Conservation (phyloP, 2,113 vertebrate genomes). For the Colinus virginianus region DNA sequence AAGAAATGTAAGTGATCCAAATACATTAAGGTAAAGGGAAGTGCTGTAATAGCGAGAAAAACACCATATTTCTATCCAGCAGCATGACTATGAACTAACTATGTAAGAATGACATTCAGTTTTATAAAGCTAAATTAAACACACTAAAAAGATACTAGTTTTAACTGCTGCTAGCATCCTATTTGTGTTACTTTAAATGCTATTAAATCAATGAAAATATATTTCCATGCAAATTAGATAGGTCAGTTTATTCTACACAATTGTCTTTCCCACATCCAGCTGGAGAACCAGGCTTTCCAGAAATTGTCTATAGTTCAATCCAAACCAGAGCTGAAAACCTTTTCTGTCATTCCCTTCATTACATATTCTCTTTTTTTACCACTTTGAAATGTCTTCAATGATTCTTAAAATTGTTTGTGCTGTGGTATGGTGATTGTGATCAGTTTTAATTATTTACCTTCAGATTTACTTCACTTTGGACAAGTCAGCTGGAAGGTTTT, state of each 20-base stretch:
- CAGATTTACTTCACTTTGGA: neutral
- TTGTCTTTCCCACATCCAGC: neutral
- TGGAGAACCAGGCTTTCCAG: neutral
- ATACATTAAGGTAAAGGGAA: neutral
- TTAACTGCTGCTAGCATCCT: neutral
- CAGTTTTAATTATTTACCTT: conserved; percentile 35
- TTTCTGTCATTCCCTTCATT: neutral
- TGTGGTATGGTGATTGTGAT: neutral
- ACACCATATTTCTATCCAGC: neutral
- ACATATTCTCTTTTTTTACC: neutral
- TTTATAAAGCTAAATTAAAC: neutral
- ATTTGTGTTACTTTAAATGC: neutral
- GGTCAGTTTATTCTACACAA: neutral
- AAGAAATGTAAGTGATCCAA: conserved; percentile 6
- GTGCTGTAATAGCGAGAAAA: neutral
- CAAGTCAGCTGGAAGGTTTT: neutral
- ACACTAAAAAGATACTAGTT: neutral
- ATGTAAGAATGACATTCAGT: neutral
- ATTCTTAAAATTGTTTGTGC: neutral
- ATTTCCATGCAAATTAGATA: neutral
- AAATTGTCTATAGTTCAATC: neutral
- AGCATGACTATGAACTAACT: neutral
- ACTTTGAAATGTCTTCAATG: neutral
- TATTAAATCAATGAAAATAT: conserved; percentile 4
- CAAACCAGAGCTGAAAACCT: neutral